These are phyloP conservation scores for Lottia scabra DNA, from an alignment of 2,888 invertebrate species.

Conservation along the genomic window DNA sequence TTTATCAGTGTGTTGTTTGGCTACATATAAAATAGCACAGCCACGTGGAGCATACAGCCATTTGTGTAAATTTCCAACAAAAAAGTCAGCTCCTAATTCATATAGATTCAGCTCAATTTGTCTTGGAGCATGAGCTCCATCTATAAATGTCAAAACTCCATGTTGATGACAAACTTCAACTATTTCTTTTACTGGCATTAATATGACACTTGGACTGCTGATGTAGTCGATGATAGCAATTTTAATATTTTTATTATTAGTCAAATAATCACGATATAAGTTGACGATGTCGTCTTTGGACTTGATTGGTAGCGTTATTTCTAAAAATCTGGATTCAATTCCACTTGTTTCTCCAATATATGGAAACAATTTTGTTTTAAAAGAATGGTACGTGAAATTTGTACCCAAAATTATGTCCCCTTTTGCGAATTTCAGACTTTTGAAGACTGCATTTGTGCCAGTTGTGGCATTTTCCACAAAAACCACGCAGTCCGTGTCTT, in stretches of 20 bases:
- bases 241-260: conserved; percentile 42
- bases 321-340: conserved; percentile 28
- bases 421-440: conserved; percentile 34
- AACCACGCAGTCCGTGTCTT: conserved; percentile 25
- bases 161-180: conserved; percentile 48
- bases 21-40: conserved; percentile 57
- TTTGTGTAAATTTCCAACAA: conserved; percentile 61
- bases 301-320: conserved; percentile 47
- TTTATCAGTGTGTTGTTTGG: conserved; percentile 37
- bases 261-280: conserved; percentile 42
- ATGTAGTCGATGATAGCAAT: conserved; percentile 47
- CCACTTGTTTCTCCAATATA: conserved; percentile 25
- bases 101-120: conserved; percentile 55
- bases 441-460: conserved; percentile 48
- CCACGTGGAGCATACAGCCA: conserved; percentile 61
- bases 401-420: conserved; percentile 48
- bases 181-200: conserved; percentile 57
- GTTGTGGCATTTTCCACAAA: conserved; percentile 32
- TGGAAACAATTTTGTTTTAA: too few relatives aligned
- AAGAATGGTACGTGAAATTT: conserved; percentile 41
- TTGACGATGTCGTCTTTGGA: conserved; percentile 42
- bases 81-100: conserved; percentile 59
- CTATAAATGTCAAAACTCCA: conserved; percentile 54
- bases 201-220: conserved; percentile 54
- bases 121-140: conserved; percentile 66